Conservation (phyloP, 2,888 invertebrate species). For the Hemithea aestivaria region DNA sequence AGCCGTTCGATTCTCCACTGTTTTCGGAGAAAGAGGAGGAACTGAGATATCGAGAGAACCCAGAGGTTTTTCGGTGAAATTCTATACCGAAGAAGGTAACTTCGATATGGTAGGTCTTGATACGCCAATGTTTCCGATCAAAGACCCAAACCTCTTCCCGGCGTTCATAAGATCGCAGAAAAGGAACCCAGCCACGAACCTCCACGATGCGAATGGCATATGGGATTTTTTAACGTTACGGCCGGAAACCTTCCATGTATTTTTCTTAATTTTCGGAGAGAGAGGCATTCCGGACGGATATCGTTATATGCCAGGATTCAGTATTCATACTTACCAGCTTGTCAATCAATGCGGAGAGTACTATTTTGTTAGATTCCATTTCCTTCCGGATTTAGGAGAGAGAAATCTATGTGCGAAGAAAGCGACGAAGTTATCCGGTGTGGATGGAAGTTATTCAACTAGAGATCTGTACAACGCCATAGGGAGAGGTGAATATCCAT, state of each 20-base stretch:
- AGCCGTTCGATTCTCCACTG: conserved; percentile 88
- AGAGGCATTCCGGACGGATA: conserved; percentile 94
- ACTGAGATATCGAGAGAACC: conserved; percentile 92
- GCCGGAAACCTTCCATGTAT: conserved; percentile 91
- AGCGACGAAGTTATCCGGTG: conserved; percentile 81
- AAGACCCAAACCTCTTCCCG: conserved; percentile 92
- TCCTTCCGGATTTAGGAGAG: conserved; percentile 91
- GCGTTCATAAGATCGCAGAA: conserved; percentile 96
- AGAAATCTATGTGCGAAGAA: conserved; percentile 83
- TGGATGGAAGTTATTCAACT: conserved; percentile 92
- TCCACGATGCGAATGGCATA: conserved; percentile 92
- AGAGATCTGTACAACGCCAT: conserved; percentile 93
- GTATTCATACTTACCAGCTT: conserved; percentile 93
- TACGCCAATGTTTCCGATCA: conserved; percentile 92
- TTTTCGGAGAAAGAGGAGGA: conserved; percentile 90
- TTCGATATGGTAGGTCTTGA: conserved; percentile 95
- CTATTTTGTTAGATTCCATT: conserved; percentile 92
- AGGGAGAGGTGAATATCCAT: conserved; percentile 82
- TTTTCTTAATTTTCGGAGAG: conserved; percentile 89
- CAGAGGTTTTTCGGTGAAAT: conserved; percentile 93
- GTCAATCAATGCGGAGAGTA: conserved; percentile 84
- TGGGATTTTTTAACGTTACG: conserved; percentile 94
- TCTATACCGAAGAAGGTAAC: conserved; percentile 92
- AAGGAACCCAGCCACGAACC: conserved; percentile 90
- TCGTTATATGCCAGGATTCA: conserved; percentile 94